These are phyloP conservation scores for Sipha flava DNA, from an alignment of 1,140 invertebrate species.

Conservation along the genomic window DNA sequence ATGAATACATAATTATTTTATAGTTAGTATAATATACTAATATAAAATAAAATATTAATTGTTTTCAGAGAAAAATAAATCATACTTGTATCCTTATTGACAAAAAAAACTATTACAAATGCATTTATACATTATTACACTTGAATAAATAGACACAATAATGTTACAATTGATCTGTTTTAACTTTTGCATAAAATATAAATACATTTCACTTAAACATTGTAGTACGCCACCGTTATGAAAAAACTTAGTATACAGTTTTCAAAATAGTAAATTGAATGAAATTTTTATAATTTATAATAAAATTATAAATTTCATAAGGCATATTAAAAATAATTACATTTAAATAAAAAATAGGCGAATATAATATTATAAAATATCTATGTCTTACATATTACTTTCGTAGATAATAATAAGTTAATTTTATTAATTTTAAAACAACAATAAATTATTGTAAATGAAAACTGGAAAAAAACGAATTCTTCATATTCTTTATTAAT, in stretches of 20 bases:
- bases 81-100: background rate
- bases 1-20: background rate
- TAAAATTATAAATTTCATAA: too few species aligned
- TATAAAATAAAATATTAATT: background rate
- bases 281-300: too few species aligned
- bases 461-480: too few species aligned
- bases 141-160: slow-evolving; percentile 13
- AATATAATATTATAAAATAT: too few species aligned
- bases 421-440: too few species aligned
- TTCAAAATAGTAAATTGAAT: too few species aligned
- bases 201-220: background rate
- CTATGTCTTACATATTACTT: too few species aligned
- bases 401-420: too few species aligned
- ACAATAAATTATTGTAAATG: too few species aligned
- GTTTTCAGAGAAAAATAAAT: background rate
- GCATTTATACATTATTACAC: background rate
- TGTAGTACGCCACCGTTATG: background rate
- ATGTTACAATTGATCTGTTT: background rate
- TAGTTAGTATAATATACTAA: background rate
- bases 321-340: too few species aligned
- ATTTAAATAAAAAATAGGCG: too few species aligned
- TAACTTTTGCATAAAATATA: background rate
- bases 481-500: too few species aligned
- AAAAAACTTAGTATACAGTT: background rate
- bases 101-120: background rate